A percentile compares a stretch with the other conserved stretches of the same genome.
These are phyloP conservation scores for Tragelaphus imberbis DNA, from an alignment of 2,113 vertebrate species.

Conservation along the genomic window DNA sequence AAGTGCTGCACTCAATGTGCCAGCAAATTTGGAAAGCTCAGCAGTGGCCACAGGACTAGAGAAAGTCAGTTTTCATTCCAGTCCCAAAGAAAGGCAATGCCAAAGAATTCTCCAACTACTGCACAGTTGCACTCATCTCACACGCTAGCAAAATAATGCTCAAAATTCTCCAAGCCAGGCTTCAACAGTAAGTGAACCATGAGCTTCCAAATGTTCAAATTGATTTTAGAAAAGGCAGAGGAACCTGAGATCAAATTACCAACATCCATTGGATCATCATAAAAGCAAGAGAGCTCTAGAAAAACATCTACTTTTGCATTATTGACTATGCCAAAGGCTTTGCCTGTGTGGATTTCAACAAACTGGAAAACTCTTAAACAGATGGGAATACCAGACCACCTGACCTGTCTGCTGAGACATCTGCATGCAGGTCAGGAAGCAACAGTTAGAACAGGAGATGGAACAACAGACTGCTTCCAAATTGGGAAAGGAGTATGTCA, in stretches of 20 bases:
- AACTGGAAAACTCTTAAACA: background rate
- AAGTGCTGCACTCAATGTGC: background rate
- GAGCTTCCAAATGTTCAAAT: background rate
- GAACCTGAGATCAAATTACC: background rate
- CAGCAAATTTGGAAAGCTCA: background rate
- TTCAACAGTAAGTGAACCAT: background rate
- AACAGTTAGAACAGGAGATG: background rate
- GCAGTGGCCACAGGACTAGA: background rate
- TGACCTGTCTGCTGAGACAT: background rate
- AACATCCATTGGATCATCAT: background rate
- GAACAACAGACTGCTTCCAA: background rate
- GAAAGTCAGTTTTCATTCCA: background rate
- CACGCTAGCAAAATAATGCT: background rate
- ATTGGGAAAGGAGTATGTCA: accelerated
- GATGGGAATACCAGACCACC: background rate
- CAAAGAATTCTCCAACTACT: background rate
- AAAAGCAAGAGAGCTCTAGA: background rate
- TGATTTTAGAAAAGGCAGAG: background rate
- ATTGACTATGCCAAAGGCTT: background rate
- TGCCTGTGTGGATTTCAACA: background rate
- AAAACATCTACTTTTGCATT: background rate
- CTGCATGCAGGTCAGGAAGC: background rate
- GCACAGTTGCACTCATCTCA: background rate
- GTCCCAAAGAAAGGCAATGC: background rate
- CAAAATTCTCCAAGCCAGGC: background rate